These are phyloP conservation scores for Mus pahari DNA, from an alignment of 2,113 vertebrate genomes.

Conservation along the genomic window DNA sequence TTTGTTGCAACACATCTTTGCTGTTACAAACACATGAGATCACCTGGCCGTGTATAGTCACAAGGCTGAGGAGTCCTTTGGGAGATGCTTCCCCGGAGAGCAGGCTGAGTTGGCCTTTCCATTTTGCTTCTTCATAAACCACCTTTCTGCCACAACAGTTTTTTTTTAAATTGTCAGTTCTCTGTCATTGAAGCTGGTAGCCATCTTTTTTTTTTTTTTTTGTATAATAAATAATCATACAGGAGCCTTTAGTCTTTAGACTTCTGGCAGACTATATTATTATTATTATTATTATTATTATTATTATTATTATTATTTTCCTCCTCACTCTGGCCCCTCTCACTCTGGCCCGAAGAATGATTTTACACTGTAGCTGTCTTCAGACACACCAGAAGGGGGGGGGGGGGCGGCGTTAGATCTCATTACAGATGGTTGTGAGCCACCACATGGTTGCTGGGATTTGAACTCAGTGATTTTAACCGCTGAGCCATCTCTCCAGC, in stretches of 20 bases:
- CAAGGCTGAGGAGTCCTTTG: not conserved
- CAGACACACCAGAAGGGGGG: too few species aligned
- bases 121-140: not conserved
- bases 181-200: not conserved
- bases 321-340: too few species aligned
- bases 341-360: too few species aligned
- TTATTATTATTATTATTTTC: too few species aligned
- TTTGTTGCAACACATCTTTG: not conserved
- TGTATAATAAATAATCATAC: not conserved
- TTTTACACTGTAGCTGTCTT: too few species aligned
- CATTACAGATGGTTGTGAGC: too few species aligned
- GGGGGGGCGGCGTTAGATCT: too few species aligned
- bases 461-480: too few species aligned
- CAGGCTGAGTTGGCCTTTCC: not conserved
- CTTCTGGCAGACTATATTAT: not conserved
- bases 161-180: slow-evolving; percentile 14
- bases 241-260: not conserved
- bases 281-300: too few species aligned
- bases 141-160: not conserved
- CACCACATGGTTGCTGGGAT: too few species aligned
- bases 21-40: not conserved
- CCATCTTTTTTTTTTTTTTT: not conserved
- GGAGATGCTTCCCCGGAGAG: not conserved
- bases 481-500: too few species aligned
- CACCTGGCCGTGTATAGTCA: not conserved